phyloP scores from a whole-genome alignment of 64 coral and sea anemone species.

The Actinia tenebrosa region DNA sequence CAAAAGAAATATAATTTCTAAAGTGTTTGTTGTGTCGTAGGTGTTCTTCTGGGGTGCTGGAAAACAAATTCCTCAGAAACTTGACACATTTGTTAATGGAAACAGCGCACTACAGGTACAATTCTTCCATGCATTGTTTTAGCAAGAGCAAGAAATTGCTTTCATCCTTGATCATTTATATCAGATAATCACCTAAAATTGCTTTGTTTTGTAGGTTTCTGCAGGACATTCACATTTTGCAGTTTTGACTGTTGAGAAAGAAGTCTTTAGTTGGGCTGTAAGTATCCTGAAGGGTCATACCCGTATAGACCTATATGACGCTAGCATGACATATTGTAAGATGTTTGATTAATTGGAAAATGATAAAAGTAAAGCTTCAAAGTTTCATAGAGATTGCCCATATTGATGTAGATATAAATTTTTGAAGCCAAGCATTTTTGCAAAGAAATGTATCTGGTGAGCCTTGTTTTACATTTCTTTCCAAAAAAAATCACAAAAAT shows the following conservation, averaged over 20 bases:
- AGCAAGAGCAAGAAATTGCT: background rate
- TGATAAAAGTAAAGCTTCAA: too few species aligned
- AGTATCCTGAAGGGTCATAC: conserved; percentile 18
- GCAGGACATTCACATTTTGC: conserved; percentile 95
- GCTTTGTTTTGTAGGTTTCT: conserved; percentile 48
- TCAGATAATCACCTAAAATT: background rate
- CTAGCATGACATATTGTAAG: too few species aligned
- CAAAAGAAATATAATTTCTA: background rate
- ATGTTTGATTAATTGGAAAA: too few species aligned
- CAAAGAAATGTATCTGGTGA: too few species aligned
- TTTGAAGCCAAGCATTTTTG: too few species aligned
- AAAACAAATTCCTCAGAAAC: conserved; percentile 90
- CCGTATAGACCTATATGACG: too few species aligned
- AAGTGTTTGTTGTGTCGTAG: conserved; percentile 12
- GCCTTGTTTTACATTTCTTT: too few species aligned
- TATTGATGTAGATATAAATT: too few species aligned
- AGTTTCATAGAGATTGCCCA: too few species aligned
- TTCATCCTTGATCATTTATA: background rate
- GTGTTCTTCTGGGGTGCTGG: conserved; percentile 96
- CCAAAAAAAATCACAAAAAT: too few species aligned
- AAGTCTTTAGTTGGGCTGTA: conserved; percentile 95
- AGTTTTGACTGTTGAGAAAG: conserved; percentile 92
- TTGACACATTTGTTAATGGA: conserved; percentile 83
- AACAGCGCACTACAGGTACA: conserved; percentile 77
- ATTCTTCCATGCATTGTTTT: background rate